Evolutionary conservation across 1,140 invertebrate genomes (phyloP).

Genomic region (Aphis craccivora): DNA sequence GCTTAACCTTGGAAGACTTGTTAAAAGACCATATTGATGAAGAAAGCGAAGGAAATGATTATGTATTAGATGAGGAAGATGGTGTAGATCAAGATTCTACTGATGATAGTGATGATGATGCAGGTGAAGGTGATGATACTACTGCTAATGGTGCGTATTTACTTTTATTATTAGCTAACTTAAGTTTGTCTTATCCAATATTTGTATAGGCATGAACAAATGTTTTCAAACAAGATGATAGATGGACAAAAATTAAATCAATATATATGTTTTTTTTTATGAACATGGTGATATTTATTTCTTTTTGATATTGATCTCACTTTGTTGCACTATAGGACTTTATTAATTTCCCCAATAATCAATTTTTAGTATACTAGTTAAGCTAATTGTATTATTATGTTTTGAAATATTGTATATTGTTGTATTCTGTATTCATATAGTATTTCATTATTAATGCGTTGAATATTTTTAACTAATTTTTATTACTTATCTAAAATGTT

Average conservation of each 20-base stretch:
- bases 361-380: not conserved
- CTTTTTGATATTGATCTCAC: constrained; percentile 25
- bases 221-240: constrained; percentile 28
- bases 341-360: not conserved
- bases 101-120: constrained; percentile 70
- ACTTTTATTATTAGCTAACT: not conserved
- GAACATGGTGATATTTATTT: constrained; percentile 37
- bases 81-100: constrained; percentile 70
- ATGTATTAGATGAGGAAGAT: constrained; percentile 69
- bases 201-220: constrained; percentile 42
- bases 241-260: constrained; percentile 32
- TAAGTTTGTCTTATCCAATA: constrained; percentile 15
- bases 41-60: constrained; percentile 73
- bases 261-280: not conserved
- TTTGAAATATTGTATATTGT: not conserved
- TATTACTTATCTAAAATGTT: not conserved
- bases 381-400: not conserved
- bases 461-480: not conserved
- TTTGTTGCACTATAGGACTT: not conserved
- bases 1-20: constrained; percentile 71
- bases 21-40: constrained; percentile 73
- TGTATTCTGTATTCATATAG: not conserved
- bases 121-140: constrained; percentile 66
- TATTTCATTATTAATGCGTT: not conserved
- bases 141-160: constrained; percentile 40